Base-by-base conservation (phyloP, 2,888 invertebrate species). In the Acholoe squamosa region DNA sequence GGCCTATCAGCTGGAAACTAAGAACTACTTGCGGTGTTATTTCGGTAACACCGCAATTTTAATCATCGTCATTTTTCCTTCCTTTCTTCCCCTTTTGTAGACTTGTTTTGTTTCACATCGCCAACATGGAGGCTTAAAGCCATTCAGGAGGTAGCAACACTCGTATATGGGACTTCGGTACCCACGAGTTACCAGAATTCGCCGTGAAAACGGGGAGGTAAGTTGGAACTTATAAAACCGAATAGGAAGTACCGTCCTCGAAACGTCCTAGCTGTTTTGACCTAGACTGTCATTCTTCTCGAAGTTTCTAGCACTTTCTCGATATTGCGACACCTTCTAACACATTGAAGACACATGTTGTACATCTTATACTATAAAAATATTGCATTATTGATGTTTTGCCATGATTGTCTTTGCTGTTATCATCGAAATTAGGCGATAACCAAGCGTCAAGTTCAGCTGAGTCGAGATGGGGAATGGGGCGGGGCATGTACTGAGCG, bases 121-220 rank as follows among this genome's bases (percentile, higher is more conserved):
- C 52, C 51, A 84, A 52, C 28, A 90, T 90, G 90, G 90, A 90
- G 84, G 86, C 90, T 34, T 84, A 71, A 90, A 67, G 56, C 43
- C 90, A 61, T 54, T 61, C 25, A 90, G 67, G 28, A 90, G 86
- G 84, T 86, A 54, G 71, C 67, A 43, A 33, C 71, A 51, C 54
- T 90, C 89, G 80, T 91, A 34, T 91, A 91, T 91, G 91, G 91
- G 91, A 91, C 91, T 56, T 77, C 51, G 80, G 90, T 43, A 86
- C 91, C 91, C 91, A 90, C 31, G 84, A 84, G 28, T 91, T 77
- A 76, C n/a, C 80, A 56, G 86, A 80, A 77, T 76, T 90, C 91
- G 76, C 90, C 91, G 88, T 91, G 90, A 89, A 91, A 90, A 90
- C 91, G 91, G 91, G 91, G 88, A 91, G 91, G 91, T 91, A 80